A percentile compares a stretch with the other conserved stretches of the same genome.
Evolutionary conservation across 2,113 vertebrate genomes (phyloP).

Genomic region (Malurus melanocephalus): DNA sequence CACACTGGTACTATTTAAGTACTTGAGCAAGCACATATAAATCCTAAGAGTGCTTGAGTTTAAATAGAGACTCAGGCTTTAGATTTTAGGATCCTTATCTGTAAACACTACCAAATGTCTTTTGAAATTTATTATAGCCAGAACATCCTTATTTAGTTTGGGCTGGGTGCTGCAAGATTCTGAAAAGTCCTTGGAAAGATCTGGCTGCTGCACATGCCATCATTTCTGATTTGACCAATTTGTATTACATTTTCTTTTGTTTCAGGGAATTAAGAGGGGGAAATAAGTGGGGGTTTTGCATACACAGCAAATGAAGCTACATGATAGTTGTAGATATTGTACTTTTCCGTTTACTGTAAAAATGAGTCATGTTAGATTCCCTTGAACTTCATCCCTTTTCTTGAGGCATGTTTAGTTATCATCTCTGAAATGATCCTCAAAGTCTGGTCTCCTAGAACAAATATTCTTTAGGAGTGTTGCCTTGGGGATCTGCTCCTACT

Average conservation of each 20-base stretch:
- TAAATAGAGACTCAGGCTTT: not conserved
- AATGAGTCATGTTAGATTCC: not conserved
- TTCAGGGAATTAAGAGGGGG: not conserved
- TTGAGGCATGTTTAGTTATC: not conserved
- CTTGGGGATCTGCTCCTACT: not conserved
- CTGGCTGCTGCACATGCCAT: not conserved
- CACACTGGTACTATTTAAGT: not conserved
- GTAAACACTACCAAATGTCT: not conserved
- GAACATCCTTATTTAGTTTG: not conserved
- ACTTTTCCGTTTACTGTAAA: not conserved
- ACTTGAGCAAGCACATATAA: not conserved
- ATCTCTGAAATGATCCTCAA: not conserved
- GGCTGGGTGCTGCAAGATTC: not conserved
- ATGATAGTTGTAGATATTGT: not conserved
- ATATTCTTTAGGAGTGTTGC: not conserved
- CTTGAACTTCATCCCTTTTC: not conserved
- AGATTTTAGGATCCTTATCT: not conserved
- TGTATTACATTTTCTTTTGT: not conserved
- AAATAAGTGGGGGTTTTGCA: not conserved
- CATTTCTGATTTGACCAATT: not conserved
- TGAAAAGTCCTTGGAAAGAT: not conserved
- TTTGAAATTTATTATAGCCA: not conserved
- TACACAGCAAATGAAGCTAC: not conserved
- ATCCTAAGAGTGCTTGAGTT: not conserved
- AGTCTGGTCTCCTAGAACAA: not conserved